Conservation (phyloP, 2,797 vertebrate genomes). For the Novumbra hubbsi region DNA sequence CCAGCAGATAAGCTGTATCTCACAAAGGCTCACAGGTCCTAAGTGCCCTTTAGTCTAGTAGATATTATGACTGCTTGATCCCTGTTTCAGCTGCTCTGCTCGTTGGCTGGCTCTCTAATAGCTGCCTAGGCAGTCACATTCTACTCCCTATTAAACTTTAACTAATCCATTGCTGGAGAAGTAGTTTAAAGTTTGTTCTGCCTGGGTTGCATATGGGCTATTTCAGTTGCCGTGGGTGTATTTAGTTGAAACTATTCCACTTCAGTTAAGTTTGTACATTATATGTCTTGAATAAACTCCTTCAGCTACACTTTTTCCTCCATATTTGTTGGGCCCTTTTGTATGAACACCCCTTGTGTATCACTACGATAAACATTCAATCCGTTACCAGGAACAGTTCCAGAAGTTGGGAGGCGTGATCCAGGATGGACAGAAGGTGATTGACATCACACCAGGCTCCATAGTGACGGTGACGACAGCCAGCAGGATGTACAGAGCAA, state of each 20-base stretch:
- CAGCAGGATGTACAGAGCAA: constrained; percentile 71
- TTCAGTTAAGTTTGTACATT: background rate
- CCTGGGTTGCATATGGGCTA: background rate
- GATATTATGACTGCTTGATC: background rate
- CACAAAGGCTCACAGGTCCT: background rate
- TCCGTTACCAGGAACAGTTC: constrained; percentile 72
- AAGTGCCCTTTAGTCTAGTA: background rate
- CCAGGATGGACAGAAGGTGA: constrained; percentile 82
- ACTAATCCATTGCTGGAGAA: background rate
- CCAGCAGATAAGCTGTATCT: background rate
- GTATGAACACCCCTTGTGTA: background rate
- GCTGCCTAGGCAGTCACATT: background rate
- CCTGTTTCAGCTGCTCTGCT: background rate
- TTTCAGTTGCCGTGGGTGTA: background rate
- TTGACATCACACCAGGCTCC: constrained; percentile 76
- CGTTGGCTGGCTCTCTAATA: background rate
- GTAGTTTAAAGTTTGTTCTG: background rate
- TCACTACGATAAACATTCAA: background rate
- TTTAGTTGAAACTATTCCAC: background rate
- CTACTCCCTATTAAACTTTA: background rate
- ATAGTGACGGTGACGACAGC: constrained; percentile 75
- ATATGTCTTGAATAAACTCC: no score
- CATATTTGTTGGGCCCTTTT: background rate
- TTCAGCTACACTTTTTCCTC: background rate
- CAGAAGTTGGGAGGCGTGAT: constrained; percentile 74